phyloP scores from a whole-genome alignment of 2,113 vertebrate species.

The Anguilla japonica region DNA sequence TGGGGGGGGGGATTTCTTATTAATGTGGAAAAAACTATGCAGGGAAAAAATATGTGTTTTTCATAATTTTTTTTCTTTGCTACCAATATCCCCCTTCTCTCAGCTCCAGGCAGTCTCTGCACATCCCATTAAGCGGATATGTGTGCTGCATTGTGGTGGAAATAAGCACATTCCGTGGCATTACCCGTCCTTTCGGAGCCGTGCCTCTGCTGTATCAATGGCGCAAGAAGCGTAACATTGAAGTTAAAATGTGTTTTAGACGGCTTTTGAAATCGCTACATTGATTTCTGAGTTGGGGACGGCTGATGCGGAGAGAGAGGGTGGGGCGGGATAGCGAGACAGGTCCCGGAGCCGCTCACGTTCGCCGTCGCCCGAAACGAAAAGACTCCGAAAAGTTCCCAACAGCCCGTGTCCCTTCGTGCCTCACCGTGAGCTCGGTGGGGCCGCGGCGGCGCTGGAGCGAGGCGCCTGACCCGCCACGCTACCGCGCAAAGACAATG shows the following conservation, averaged over 20 bases:
- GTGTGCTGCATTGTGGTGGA: conserved; percentile 52
- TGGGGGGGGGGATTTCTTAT: conserved; percentile 57
- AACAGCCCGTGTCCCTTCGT: not conserved
- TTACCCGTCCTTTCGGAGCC: conserved; percentile 43
- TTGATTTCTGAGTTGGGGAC: conserved; percentile 54
- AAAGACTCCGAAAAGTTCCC: not conserved
- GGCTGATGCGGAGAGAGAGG: conserved; percentile 42
- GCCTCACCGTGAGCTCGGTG: not conserved
- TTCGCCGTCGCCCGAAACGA: not conserved
- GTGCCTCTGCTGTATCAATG: conserved; percentile 55
- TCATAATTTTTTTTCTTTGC: conserved; percentile 13
- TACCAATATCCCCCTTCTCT: conserved; percentile 37
- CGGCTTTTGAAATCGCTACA: conserved; percentile 41
- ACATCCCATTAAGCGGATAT: conserved; percentile 53
- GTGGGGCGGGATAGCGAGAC: not conserved
- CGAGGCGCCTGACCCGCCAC: not conserved
- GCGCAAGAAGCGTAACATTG: conserved; percentile 62
- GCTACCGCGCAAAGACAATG: conserved; percentile 37
- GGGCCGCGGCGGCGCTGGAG: not conserved
- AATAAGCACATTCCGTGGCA: conserved; percentile 57
- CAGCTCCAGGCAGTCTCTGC: conserved; percentile 58
- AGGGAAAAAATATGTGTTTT: conserved; percentile 54
- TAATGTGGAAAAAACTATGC: conserved; percentile 56
- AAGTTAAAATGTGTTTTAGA: conserved; percentile 52
- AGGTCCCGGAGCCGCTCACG: not conserved